These are phyloP conservation scores for Ciconia nigra DNA, from an alignment of 2,797 vertebrate genomes.

Conservation along the genomic window DNA sequence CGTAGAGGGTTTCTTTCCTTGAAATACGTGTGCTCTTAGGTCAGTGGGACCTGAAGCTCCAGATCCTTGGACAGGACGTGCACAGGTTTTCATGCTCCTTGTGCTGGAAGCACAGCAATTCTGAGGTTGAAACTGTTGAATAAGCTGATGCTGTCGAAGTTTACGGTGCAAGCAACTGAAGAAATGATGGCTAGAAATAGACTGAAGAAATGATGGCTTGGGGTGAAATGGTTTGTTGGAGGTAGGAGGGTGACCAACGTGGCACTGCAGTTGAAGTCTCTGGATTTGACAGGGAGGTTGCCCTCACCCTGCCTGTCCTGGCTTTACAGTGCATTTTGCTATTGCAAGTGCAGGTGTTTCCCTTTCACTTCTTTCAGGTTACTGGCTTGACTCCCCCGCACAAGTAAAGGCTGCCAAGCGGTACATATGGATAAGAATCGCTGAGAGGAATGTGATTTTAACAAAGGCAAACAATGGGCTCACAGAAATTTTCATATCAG, in stretches of 20 bases:
- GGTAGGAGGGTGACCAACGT: neutral
- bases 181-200: neutral
- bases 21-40: neutral
- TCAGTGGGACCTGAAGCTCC: neutral
- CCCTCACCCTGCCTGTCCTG: neutral
- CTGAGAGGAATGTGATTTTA: neutral
- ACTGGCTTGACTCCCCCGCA: neutral
- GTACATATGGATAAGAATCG: neutral
- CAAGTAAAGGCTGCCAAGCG: neutral
- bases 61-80: neutral
- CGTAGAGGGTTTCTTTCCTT: neutral
- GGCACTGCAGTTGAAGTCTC: neutral
- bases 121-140: neutral
- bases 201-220: neutral
- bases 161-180: neutral
- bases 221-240: neutral
- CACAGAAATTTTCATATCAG: neutral
- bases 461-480: neutral
- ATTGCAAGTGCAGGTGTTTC: fast-evolving
- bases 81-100: neutral
- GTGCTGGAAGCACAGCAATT: neutral
- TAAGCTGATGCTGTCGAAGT: neutral
- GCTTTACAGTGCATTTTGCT: neutral
- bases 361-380: neutral
- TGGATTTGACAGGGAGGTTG: neutral